Percentiles rank a stretch among this genome's conserved stretches.
Evolutionary conservation across 2,113 vertebrate genomes (phyloP).

Genomic region (Oreochromis niloticus): DNA sequence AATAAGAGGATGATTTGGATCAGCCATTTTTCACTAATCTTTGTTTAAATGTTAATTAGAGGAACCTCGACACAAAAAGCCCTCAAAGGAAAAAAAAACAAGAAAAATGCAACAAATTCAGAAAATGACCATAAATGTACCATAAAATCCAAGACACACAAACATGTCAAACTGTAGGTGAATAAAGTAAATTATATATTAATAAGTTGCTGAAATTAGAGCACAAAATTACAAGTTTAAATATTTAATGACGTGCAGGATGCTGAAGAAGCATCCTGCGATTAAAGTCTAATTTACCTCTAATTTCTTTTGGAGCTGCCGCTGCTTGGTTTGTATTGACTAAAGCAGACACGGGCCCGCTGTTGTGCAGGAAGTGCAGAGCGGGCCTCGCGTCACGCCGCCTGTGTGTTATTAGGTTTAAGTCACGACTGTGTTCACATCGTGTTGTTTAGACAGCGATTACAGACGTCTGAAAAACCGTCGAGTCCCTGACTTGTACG

Average conservation of each 20-base stretch:
- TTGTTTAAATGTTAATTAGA: not conserved
- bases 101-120: not conserved
- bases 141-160: not conserved
- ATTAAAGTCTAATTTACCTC: not conserved
- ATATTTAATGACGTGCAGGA: not conserved
- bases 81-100: not conserved
- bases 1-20: not conserved
- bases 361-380: not conserved
- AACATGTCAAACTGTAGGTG: not conserved
- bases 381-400: not conserved
- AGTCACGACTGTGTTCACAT: constrained; percentile 1
- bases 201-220: not conserved
- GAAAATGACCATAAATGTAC: not conserved
- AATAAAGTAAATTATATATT: not conserved
- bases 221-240: not conserved
- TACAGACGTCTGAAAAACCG: not conserved
- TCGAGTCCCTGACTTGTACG: not conserved
- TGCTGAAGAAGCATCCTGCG: not conserved
- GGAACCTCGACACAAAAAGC: not conserved
- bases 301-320: not conserved
- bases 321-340: not conserved
- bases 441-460: not conserved
- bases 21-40: not conserved
- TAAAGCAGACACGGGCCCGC: not conserved
- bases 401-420: constrained; percentile 2